Percentiles rank a stretch among this genome's conserved stretches.
Evolutionary conservation across 2,113 vertebrate genomes (phyloP).

Genomic region (Hippoglossus stenolepis): DNA sequence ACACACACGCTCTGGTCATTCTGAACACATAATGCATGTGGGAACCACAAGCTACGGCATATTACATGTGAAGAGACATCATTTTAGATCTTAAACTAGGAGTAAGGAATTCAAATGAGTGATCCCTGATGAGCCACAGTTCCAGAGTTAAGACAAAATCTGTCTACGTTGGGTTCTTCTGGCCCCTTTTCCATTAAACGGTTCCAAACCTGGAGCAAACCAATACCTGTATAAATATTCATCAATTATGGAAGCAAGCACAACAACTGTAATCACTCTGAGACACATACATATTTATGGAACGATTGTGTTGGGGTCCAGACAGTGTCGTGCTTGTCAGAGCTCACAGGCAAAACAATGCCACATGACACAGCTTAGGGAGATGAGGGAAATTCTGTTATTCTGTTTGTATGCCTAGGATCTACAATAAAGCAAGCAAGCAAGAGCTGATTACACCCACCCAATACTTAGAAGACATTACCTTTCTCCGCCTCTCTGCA

Average conservation of each 20-base stretch:
- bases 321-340: slow-evolving; percentile 68
- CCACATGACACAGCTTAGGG: slow-evolving; percentile 71
- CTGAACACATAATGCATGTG: slow-evolving; percentile 8
- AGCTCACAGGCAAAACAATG: slow-evolving; percentile 71
- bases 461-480: slow-evolving; percentile 41
- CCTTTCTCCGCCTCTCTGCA: slow-evolving; percentile 40
- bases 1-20: slow-evolving; percentile 35
- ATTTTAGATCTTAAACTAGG: slow-evolving; percentile 16
- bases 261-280: slow-evolving; percentile 64
- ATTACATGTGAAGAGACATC: slow-evolving; percentile 2
- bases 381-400: slow-evolving; percentile 66
- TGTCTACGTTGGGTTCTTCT: slow-evolving; percentile 5
- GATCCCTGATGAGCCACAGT: neutral
- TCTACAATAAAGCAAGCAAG: slow-evolving; percentile 54
- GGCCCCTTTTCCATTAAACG: slow-evolving; percentile 1
- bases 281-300: slow-evolving; percentile 75
- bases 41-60: slow-evolving; percentile 21
- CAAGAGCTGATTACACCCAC: slow-evolving; percentile 42
- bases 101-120: slow-evolving; percentile 17
- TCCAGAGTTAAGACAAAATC: slow-evolving; percentile 9
- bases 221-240: slow-evolving; percentile 63
- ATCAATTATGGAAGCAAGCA: slow-evolving; percentile 61
- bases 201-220: slow-evolving; percentile 25
- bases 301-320: slow-evolving; percentile 61
- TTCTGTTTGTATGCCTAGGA: slow-evolving; percentile 63